A percentile compares a stretch with the other conserved stretches of the same genome.
phyloP scores from a whole-genome alignment of 2,113 vertebrate genomes.

The Gymnocephalus cernua region DNA sequence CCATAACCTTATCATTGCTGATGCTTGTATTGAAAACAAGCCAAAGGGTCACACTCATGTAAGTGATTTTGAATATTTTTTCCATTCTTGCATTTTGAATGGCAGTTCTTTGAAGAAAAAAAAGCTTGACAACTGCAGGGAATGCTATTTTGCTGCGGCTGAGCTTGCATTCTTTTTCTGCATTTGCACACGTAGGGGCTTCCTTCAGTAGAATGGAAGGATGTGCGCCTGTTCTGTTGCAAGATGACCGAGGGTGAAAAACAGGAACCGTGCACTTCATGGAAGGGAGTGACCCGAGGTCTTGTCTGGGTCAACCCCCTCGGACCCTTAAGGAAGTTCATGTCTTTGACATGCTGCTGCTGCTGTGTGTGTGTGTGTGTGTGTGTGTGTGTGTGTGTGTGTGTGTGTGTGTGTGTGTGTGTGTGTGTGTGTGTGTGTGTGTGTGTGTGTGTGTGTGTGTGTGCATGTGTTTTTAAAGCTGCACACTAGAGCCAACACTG shows the following conservation, averaged over 20 bases:
- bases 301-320: constrained; percentile 62
- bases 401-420: not conserved
- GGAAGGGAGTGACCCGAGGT: constrained; percentile 58
- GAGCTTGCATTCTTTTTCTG: constrained; percentile 63
- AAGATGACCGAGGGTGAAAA: constrained; percentile 74
- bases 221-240: constrained; percentile 78
- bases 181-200: constrained; percentile 70
- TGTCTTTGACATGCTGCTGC: constrained; percentile 46
- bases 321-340: constrained; percentile 60
- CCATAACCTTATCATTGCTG: constrained; percentile 5
- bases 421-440: constrained; percentile 23
- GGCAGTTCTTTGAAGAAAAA: constrained; percentile 1
- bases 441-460: constrained; percentile 21
- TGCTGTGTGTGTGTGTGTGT: constrained; percentile 37
- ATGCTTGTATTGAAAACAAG: constrained; percentile 31
- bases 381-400: constrained; percentile 1
- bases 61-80: constrained; percentile 7
- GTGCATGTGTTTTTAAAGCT: constrained; percentile 12
- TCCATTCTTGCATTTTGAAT: constrained; percentile 23
- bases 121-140: constrained; percentile 41
- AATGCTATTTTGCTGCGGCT: constrained; percentile 57
- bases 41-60: constrained; percentile 17
- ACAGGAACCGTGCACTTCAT: constrained; percentile 80
- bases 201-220: constrained; percentile 85
- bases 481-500: constrained; percentile 44